phyloP scores from a whole-genome alignment of 1,140 invertebrate genomes.

The Papilio glaucus region DNA sequence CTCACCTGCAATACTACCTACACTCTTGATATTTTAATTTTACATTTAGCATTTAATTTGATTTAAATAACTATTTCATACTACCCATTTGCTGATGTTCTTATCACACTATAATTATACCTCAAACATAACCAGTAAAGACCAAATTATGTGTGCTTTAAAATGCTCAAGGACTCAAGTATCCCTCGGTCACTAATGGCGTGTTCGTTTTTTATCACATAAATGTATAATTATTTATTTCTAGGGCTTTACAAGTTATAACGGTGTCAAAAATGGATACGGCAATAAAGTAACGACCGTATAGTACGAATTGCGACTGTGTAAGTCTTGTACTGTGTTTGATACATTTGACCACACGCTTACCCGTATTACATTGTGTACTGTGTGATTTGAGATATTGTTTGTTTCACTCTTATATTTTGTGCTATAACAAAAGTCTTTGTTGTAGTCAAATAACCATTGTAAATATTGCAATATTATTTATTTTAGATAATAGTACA shows the following conservation, averaged over 20 bases:
- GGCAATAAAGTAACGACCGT: constrained; percentile 79
- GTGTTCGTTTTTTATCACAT: constrained; percentile 15
- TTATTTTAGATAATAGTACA: too few species aligned
- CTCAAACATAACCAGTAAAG: too few species aligned
- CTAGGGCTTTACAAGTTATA: constrained; percentile 82
- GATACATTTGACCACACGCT: constrained; percentile 55
- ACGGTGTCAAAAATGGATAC: constrained; percentile 78
- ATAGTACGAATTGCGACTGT: constrained; percentile 71
- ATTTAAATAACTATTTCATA: too few species aligned
- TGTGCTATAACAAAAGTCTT: background rate
- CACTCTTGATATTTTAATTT: too few species aligned
- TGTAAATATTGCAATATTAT: background rate
- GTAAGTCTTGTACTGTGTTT: constrained; percentile 72
- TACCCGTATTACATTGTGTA: constrained; percentile 1
- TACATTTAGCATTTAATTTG: too few species aligned
- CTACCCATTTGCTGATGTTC: too few species aligned
- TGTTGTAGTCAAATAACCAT: background rate
- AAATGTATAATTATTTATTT: constrained; percentile 60
- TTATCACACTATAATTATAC: too few species aligned
- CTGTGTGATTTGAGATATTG: constrained; percentile 28
- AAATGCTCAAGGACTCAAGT: background rate
- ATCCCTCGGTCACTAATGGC: background rate
- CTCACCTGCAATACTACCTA: too few species aligned
- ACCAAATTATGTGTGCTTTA: background rate
- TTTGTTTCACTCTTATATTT: constrained; percentile 20